A percentile compares a stretch with the other conserved stretches of the same genome.
These are phyloP conservation scores for Marasmarcha lunaedactyla DNA, from an alignment of 2,888 invertebrate genomes.

Conservation along the genomic window DNA sequence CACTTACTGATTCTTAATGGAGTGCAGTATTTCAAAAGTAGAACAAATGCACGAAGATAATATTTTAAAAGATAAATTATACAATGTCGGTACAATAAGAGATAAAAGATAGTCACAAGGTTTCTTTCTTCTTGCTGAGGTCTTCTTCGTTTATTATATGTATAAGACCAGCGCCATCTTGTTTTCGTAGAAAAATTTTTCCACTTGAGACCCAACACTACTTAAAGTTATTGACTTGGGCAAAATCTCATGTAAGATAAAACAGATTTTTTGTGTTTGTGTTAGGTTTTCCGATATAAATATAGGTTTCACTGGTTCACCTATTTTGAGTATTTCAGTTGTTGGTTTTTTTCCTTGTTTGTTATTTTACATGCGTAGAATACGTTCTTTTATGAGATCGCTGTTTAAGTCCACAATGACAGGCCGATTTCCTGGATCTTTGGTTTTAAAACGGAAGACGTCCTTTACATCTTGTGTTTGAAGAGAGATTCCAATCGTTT, in stretches of 20 bases:
- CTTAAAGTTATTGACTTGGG: conserved; percentile 6
- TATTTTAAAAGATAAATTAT: too few relatives aligned
- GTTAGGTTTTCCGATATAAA: conserved; percentile 7
- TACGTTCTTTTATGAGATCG: neutral
- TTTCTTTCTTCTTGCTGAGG: neutral
- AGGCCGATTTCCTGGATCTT: neutral
- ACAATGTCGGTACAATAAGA: too few relatives aligned
- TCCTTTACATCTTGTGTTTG: neutral
- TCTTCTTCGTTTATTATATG: neutral
- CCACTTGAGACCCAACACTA: conserved; percentile 9
- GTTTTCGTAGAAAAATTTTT: conserved; percentile 5
- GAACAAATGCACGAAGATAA: too few relatives aligned
- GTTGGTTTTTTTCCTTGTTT: too few relatives aligned
- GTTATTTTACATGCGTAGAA: too few relatives aligned
- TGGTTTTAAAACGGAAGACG: neutral
- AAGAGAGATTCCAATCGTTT: neutral
- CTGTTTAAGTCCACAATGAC: neutral
- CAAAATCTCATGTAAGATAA: conserved; percentile 6
- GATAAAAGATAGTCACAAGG: neutral
- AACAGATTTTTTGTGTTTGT: conserved; percentile 7
- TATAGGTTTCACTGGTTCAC: conserved; percentile 3
- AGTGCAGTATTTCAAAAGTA: too few relatives aligned
- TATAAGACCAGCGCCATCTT: neutral
- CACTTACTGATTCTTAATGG: too few relatives aligned
- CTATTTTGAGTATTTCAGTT: conserved; percentile 6